phyloP scores from a whole-genome alignment of 2,113 vertebrate species.

The Percopsis transmontana region DNA sequence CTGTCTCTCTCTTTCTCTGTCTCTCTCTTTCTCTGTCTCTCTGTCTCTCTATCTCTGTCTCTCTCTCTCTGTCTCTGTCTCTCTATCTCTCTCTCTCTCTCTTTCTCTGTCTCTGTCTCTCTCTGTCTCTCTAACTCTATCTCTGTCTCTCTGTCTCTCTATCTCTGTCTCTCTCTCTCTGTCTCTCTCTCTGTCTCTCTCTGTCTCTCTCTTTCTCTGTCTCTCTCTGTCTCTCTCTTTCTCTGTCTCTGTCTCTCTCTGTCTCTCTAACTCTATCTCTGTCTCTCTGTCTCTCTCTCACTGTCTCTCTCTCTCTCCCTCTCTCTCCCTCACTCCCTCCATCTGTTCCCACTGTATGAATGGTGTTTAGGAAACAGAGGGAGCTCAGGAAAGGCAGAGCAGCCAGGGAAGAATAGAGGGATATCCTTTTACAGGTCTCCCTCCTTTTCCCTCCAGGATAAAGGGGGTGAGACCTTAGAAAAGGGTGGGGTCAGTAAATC shows the following conservation, averaged over 20 bases:
- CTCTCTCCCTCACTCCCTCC: background rate
- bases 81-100: background rate
- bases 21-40: no score
- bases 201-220: constrained; percentile 18
- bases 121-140: constrained; percentile 10
- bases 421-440: constrained; percentile 81
- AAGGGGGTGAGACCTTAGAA: constrained; percentile 60
- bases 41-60: no score
- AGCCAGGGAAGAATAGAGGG: constrained; percentile 80
- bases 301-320: constrained; percentile 15
- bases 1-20: no score
- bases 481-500: constrained; percentile 42
- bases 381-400: constrained; percentile 78
- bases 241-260: constrained; percentile 23
- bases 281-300: constrained; percentile 25
- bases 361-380: constrained; percentile 77
- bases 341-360: constrained; percentile 55
- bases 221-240: constrained; percentile 4
- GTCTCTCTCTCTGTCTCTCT: constrained; percentile 6
- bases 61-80: no score
- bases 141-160: no score
- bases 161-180: background rate
- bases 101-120: constrained; percentile 12
- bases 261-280: no score
- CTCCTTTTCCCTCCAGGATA: constrained; percentile 78